Evolutionary conservation across 92 coral and sea anemone genomes (phyloP).

Genomic region (Actinostola sp.): DNA sequence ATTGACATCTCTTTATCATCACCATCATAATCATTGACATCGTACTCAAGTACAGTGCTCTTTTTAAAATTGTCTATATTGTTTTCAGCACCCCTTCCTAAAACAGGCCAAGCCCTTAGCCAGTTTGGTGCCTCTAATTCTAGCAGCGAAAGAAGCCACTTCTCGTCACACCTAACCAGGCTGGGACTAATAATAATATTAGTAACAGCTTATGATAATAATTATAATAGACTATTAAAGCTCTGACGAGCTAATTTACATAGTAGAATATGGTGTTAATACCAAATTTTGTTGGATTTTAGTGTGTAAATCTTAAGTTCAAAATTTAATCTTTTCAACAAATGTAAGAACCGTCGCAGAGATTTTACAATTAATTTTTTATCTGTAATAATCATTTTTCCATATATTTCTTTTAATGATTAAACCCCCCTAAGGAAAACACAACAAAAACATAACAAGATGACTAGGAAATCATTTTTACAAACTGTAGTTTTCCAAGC

Average conservation of each 20-base stretch:
- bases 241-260: conserved; percentile 13
- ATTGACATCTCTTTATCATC: neutral
- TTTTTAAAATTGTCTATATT: neutral
- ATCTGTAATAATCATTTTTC: conserved; percentile 16
- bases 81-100: conserved; percentile 92
- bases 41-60: neutral
- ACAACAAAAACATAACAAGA: neutral
- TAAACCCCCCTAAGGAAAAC: conserved; percentile 1
- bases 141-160: conserved; percentile 98
- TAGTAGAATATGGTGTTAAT: conserved; percentile 28
- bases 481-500: conserved; percentile 16
- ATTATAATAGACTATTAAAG: conserved; percentile 24
- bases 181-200: conserved; percentile 13
- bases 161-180: conserved; percentile 66
- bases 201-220: conserved; percentile 26
- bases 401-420: conserved; percentile 13
- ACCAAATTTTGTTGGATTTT: conserved; percentile 38
- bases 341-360: conserved; percentile 8
- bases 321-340: conserved; percentile 16
- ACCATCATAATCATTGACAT: neutral
- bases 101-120: conserved; percentile 99
- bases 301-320: conserved; percentile 23
- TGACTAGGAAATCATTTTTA: conserved; percentile 19
- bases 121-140: conserved; percentile 95
- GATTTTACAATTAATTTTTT: conserved; percentile 38